These are phyloP conservation scores for Amblyornis subalaris DNA, from an alignment of 2,113 vertebrate genomes.

Conservation along the genomic window DNA sequence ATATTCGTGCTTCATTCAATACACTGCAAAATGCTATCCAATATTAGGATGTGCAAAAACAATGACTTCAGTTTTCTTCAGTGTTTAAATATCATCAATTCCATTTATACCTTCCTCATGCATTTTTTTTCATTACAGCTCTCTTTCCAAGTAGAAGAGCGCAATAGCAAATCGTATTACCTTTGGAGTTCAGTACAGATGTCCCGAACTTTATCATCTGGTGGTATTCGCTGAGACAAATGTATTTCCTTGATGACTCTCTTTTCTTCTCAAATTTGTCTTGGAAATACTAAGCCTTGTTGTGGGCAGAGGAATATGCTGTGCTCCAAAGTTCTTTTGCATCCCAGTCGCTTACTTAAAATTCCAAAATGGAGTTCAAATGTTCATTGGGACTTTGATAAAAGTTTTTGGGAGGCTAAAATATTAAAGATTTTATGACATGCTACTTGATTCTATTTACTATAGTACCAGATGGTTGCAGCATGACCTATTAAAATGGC, in stretches of 20 bases:
- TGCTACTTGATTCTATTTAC: neutral
- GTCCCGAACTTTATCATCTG: neutral
- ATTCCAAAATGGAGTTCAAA: neutral
- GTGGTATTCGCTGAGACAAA: neutral
- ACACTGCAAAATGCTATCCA: neutral
- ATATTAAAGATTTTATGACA: neutral
- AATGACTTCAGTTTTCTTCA: neutral
- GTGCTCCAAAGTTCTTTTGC: neutral
- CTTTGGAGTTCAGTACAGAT: neutral
- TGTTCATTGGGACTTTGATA: neutral
- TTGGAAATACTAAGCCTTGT: neutral
- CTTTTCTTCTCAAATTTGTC: neutral
- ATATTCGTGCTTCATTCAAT: neutral
- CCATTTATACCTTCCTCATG: neutral
- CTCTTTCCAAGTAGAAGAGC: neutral
- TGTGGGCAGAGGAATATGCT: neutral
- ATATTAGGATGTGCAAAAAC: neutral
- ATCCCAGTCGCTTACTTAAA: neutral
- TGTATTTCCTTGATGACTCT: neutral
- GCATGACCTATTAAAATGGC: neutral
- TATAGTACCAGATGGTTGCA: neutral
- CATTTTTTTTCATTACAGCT: neutral
- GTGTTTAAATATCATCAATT: neutral
- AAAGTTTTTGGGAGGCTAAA: neutral
- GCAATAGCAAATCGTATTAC: neutral